Evolutionary conservation across 2,888 invertebrate genomes (phyloP), one percentile per base, ranked within the genome.

Genomic region (Chrysolina americana): DNA sequence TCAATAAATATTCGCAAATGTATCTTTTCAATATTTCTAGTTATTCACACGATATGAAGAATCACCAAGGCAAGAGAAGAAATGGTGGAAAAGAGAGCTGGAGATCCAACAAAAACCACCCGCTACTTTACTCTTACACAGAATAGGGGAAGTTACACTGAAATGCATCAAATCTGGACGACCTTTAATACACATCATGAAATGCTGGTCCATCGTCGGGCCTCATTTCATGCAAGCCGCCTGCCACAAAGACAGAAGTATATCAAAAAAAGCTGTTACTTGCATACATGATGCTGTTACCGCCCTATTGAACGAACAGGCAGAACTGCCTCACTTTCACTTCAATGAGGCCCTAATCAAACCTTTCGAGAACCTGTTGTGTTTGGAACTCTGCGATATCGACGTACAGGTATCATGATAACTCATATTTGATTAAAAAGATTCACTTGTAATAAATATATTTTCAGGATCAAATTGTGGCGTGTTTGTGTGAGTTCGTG

Each of bases 181-280:
- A 0, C 98, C 98, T 0, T 89, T 98, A 36, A 92, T 97, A 59
- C 98, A 98, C 86, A 93, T 97, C 69, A 95, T 98, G 92, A 94
- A 95, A 80, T 93, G 95, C 23, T 98, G 98, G 68, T 95, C 95
- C 13, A 94, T 97, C 0, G 94, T 96, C 0, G 96, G 97, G 0
- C 95, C 96, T 0, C 97, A 98, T 87, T 93, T 98, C 71, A 97
- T 98, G 93, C 97, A 98, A 92, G 97, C 97, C 23, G 96, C 97
- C 1, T 97, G 97, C 81, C 96, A 97, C 87, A 94, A 94, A 82
- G 97, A 98, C 85, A 92, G 94, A 36, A 92, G 93, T 71, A 95
- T 98, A 72, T 96, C 96, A 0, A 97, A 97, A 86, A 93, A 96
- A 83, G 97, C 97, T 0, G 96, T 98, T 41, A 93, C 95, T 80